Base-by-base conservation (phyloP, 2,888 invertebrate species). In the Cabera pusaria region DNA sequence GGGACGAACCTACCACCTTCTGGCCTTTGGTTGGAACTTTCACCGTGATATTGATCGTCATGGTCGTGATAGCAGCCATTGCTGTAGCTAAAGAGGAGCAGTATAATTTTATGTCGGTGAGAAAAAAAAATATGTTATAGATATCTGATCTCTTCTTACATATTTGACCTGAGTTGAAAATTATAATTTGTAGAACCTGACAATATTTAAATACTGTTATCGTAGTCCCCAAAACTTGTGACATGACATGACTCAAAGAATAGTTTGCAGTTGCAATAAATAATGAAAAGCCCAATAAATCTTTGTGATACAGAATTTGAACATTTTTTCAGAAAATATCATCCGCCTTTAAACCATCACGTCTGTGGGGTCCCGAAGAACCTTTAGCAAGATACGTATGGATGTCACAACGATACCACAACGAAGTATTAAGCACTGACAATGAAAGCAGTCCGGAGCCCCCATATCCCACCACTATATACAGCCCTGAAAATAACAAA, bases 361-460 rank as follows among this genome's bases (percentile, higher is more conserved):
- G 84, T 7, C 64, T 84, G 6, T 88, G 88, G 88, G 88, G 88
- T 5, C 88, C 88, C 9, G 86, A 87, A 52, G 88, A 88, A 49
- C 88, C 87, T 1, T 72, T 85, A 67, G 74, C 82, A 0, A 61
- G 88, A 53, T 88, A 87, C 56, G 67, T 85, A 3, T 87, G 88
- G 88, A 88, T 88, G 87, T 83, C 86, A 6, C 82, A 83, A 59
- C 64, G 83, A 48, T 80, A 72, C 35, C 51, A 70, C 23, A 75
- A 73, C 54, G 84, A 82, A 52, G 64, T 64, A 3, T 49, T 68
- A 1, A 80, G 72, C 58, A 68, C 72, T 4, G 74, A 73, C 45
- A 72, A 67, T 48, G 73, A 76, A 14, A 56, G 64, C 1, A 68
- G 56, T 21, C 72, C 76, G 5, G 83, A 80, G 43, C 68, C 64